phyloP scores from a whole-genome alignment of 2,113 vertebrate species.

The Pseudorasbora parva region DNA sequence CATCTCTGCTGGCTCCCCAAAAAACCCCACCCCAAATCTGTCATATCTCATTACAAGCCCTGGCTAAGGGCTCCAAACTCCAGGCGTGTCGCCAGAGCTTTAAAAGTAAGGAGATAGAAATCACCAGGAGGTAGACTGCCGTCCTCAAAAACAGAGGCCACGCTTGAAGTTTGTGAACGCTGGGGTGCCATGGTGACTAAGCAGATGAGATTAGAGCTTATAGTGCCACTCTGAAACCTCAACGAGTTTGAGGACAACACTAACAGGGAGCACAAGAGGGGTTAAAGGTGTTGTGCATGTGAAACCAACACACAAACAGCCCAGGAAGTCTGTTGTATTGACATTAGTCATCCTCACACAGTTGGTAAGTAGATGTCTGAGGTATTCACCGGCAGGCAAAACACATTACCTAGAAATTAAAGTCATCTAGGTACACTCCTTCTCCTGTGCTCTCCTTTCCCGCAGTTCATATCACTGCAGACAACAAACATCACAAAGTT shows the following conservation, averaged over 20 bases:
- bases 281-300: neutral
- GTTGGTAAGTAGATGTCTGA: neutral
- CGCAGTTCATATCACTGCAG: neutral
- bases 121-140: slow-evolving; percentile 27
- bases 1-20: slow-evolving; percentile 45
- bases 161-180: slow-evolving; percentile 5
- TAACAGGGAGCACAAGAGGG: neutral
- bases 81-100: slow-evolving; percentile 30
- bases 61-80: neutral
- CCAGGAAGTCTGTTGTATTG: neutral
- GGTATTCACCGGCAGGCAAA: neutral
- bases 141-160: neutral
- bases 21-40: slow-evolving; percentile 63
- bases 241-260: neutral
- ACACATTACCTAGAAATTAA: no score
- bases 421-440: neutral
- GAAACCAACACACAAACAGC: slow-evolving; percentile 23
- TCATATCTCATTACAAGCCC: slow-evolving; percentile 60
- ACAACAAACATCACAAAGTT: neutral
- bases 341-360: slow-evolving; percentile 7
- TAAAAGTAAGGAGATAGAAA: slow-evolving; percentile 10
- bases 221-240: neutral
- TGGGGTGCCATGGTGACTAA: slow-evolving; percentile 16
- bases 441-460: neutral
- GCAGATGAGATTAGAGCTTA: neutral